phyloP scores from a whole-genome alignment of 1,140 invertebrate genomes.

The Pseudomyrmex flavicornis region DNA sequence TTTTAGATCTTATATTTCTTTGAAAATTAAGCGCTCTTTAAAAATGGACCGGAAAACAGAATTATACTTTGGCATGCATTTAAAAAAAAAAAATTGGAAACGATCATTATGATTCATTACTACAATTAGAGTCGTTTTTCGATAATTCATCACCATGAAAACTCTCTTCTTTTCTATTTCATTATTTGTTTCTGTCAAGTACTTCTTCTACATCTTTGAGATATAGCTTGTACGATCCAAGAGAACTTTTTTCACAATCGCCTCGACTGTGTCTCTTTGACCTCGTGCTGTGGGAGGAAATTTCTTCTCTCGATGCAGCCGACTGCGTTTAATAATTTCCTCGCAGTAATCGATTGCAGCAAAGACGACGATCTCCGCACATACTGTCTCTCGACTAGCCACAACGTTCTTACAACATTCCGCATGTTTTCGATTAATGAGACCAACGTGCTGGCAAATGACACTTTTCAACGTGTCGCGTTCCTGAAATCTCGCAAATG shows the following conservation, averaged over 20 bases:
- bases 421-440: conserved; percentile 69
- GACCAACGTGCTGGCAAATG: conserved; percentile 52
- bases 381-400: conserved; percentile 9
- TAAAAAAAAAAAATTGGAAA: no score
- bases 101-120: no score
- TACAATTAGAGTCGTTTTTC: no score
- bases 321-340: conserved; percentile 67
- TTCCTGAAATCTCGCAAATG: conserved; percentile 70
- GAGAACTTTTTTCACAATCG: conserved; percentile 58
- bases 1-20: no score
- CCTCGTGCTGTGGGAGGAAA: conserved; percentile 50
- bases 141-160: no score
- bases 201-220: not conserved
- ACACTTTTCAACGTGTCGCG: conserved; percentile 64
- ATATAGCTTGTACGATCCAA: conserved; percentile 31
- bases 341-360: conserved; percentile 68
- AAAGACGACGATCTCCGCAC: conserved; percentile 58
- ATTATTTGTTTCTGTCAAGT: not conserved
- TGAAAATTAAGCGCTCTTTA: no score
- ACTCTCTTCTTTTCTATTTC: conserved; percentile 1
- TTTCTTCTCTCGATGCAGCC: conserved; percentile 55
- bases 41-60: no score
- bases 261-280: conserved; percentile 69
- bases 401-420: conserved; percentile 59
- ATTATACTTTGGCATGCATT: no score